Evolutionary conservation across 2,888 invertebrate genomes (phyloP).

Genomic region (Mimumesa dahlbomi): DNA sequence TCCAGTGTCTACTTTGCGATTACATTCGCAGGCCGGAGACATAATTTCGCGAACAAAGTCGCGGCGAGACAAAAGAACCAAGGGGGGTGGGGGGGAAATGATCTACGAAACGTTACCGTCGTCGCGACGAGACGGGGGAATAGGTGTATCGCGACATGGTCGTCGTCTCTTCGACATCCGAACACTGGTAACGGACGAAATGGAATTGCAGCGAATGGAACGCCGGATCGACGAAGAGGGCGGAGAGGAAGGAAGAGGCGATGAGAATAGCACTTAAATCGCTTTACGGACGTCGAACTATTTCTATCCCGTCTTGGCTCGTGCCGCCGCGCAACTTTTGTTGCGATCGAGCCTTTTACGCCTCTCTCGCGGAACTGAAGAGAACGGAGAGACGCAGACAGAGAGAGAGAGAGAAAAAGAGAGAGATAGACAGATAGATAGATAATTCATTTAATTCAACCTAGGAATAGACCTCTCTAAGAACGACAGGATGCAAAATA

Average conservation of each 20-base stretch:
- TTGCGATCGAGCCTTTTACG: constrained; percentile 43
- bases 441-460: no score
- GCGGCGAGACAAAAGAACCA: no score
- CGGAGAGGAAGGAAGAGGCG: constrained; percentile 20
- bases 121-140: no score
- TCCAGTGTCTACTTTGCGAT: no score
- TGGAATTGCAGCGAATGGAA: constrained; percentile 32
- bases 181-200: constrained; percentile 19
- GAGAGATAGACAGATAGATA: neutral
- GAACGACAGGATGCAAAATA: no score
- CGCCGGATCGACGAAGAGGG: constrained; percentile 26
- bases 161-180: neutral
- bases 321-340: constrained; percentile 31
- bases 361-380: constrained; percentile 1
- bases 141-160: no score
- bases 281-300: constrained; percentile 48
- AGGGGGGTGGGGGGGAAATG: no score
- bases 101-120: no score
- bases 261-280: constrained; percentile 50
- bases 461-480: no score
- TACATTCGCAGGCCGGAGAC: no score
- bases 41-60: no score
- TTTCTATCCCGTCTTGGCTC: constrained; percentile 43
- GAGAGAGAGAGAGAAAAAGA: neutral
- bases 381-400: neutral